Conservation (phyloP, 2,113 vertebrate species). For the Ahaetulla prasina region DNA sequence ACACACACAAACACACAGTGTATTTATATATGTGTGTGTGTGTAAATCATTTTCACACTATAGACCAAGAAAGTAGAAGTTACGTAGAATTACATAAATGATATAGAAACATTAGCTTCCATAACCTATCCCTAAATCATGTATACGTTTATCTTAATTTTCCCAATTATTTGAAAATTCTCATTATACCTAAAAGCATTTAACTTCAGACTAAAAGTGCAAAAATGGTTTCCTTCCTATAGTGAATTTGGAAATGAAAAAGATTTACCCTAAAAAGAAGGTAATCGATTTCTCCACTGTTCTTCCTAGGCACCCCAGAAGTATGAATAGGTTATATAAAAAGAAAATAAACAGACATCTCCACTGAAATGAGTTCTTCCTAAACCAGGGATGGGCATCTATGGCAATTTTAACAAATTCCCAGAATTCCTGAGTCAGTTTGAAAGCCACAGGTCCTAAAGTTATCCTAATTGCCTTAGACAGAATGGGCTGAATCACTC, state of each 20-base stretch:
- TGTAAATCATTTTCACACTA: constrained; percentile 1
- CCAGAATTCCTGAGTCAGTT: neutral
- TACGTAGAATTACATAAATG: neutral
- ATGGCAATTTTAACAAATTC: neutral
- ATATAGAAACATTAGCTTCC: neutral
- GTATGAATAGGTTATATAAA: neutral
- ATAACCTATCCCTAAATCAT: neutral
- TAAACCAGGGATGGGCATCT: neutral
- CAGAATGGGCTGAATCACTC: neutral
- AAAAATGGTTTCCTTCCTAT: neutral
- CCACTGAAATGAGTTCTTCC: neutral
- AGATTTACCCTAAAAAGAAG: neutral
- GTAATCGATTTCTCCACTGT: neutral
- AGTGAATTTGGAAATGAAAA: neutral
- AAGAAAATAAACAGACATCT: neutral
- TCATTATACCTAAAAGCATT: constrained; percentile 3
- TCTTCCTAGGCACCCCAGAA: neutral
- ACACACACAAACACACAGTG: too few species aligned
- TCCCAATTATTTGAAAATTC: neutral
- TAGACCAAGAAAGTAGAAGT: constrained; percentile 11
- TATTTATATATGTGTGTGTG: too few species aligned
- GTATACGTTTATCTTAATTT: neutral
- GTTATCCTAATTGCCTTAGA: neutral
- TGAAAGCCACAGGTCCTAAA: neutral
- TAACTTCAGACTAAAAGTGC: constrained; percentile 9